These are phyloP conservation scores for Callosobruchus maculatus DNA, from an alignment of 2,888 invertebrate genomes.

Conservation along the genomic window DNA sequence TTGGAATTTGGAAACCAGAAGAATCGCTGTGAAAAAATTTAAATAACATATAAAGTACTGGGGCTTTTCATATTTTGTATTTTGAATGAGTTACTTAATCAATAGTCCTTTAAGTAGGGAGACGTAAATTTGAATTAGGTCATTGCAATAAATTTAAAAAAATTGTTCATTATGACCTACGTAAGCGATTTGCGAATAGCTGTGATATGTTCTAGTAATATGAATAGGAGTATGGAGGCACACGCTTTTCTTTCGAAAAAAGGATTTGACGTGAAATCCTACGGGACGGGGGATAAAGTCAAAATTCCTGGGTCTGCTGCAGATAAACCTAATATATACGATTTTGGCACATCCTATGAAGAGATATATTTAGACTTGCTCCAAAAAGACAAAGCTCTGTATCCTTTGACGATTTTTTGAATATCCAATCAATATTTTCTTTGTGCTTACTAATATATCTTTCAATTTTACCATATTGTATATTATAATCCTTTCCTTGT, in stretches of 20 bases:
- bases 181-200: slow-evolving; percentile 70
- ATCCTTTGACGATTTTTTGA: slow-evolving; percentile 20
- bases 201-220: slow-evolving; percentile 98
- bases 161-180: slow-evolving; percentile 21
- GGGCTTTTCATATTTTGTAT: neutral
- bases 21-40: too few species aligned
- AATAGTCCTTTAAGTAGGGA: neutral
- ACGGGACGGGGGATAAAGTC: slow-evolving; percentile 91
- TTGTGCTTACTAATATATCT: too few species aligned
- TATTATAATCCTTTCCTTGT: too few species aligned
- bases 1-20: too few species aligned
- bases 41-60: neutral
- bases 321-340: slow-evolving; percentile 94
- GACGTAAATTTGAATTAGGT: neutral
- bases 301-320: slow-evolving; percentile 94
- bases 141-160: slow-evolving; percentile 4
- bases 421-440: too few species aligned
- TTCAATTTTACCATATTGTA: too few species aligned
- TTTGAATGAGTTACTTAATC: neutral
- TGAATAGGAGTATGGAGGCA: slow-evolving; percentile 99
- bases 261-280: slow-evolving; percentile 92
- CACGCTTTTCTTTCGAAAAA: slow-evolving; percentile 96
- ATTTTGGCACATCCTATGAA: slow-evolving; percentile 93
- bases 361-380: slow-evolving; percentile 91
- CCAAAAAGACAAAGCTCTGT: slow-evolving; percentile 87